Evolutionary conservation across 2,888 invertebrate species (phyloP).

Genomic region (Phengaris arion): DNA sequence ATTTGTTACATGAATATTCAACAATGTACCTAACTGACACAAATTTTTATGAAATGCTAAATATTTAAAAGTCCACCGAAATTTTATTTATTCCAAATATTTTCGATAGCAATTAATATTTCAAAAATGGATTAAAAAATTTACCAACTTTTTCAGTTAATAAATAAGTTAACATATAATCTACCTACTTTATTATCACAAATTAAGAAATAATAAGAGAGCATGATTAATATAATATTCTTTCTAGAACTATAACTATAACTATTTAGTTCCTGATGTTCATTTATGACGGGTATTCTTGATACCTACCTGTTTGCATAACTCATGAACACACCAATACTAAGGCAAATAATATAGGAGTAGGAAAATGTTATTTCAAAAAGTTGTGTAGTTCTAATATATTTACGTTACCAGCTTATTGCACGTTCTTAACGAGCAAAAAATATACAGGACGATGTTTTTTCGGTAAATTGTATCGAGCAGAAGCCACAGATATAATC

Average conservation of each 20-base stretch:
- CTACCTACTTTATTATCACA: too few relatives aligned
- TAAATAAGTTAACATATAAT: too few relatives aligned
- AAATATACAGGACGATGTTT: slow-evolving; percentile 20
- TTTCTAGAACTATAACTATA: too few relatives aligned
- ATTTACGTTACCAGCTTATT: slow-evolving; percentile 12
- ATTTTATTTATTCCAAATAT: not conserved
- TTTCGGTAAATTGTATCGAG: slow-evolving; percentile 20
- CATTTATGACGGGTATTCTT: not conserved
- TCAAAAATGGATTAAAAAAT: not conserved
- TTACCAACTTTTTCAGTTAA: too few relatives aligned
- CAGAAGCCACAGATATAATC: slow-evolving; percentile 20
- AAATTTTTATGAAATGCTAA: slow-evolving; percentile 15
- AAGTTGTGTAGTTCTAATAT: not conserved
- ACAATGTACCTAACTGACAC: not conserved
- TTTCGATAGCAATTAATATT: not conserved
- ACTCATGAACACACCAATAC: not conserved
- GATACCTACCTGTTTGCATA: not conserved
- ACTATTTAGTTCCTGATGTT: too few relatives aligned
- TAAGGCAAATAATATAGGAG: not conserved
- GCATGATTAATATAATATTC: too few relatives aligned
- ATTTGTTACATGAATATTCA: slow-evolving; percentile 27
- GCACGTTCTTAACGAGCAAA: slow-evolving; percentile 13
- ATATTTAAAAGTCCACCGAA: slow-evolving; percentile 1
- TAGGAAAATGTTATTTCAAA: not conserved
- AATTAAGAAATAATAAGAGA: too few relatives aligned